These are phyloP conservation scores for Prenolepis imparis DNA, from an alignment of 2,888 invertebrate genomes.

Conservation along the genomic window DNA sequence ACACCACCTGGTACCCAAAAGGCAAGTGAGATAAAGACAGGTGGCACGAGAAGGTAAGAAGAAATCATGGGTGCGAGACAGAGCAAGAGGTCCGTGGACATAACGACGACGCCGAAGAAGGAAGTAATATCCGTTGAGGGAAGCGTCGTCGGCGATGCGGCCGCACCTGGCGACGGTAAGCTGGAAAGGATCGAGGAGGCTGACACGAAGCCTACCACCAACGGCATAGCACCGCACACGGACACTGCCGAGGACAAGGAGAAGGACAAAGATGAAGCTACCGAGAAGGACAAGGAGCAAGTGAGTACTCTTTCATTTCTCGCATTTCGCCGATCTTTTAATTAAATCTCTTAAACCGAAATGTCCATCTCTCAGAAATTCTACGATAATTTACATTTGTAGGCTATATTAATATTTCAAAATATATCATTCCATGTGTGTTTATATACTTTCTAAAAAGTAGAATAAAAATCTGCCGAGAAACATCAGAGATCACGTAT, in stretches of 20 bases:
- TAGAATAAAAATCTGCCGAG: neutral
- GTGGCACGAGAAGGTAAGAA: conserved; percentile 60
- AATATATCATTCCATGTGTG: neutral
- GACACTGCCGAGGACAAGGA: conserved; percentile 89
- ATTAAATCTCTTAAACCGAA: neutral
- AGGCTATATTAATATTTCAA: neutral
- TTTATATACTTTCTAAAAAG: neutral
- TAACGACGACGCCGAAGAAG: conserved; percentile 90
- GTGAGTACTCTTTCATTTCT: conserved; percentile 78
- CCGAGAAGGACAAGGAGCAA: conserved; percentile 91
- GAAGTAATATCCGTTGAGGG: conserved; percentile 86
- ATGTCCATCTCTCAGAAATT: neutral
- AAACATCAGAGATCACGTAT: neutral
- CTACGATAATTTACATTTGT: neutral
- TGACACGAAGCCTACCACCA: conserved; percentile 92
- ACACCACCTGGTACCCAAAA: conserved; percentile 58
- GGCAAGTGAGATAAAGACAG: conserved; percentile 60
- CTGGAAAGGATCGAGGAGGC: conserved; percentile 92
- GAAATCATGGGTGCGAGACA: conserved; percentile 93
- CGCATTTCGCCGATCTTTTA: neutral
- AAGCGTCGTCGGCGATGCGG: conserved; percentile 88
- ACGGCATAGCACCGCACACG: conserved; percentile 90
- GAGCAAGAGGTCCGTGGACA: conserved; percentile 95
- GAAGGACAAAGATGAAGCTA: conserved; percentile 90
- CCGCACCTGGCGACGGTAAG: conserved; percentile 87